Percentiles rank a stretch among this genome's conserved stretches.
Evolutionary conservation across 1,140 invertebrate species (phyloP).

Genomic region (Triops cancriformis): DNA sequence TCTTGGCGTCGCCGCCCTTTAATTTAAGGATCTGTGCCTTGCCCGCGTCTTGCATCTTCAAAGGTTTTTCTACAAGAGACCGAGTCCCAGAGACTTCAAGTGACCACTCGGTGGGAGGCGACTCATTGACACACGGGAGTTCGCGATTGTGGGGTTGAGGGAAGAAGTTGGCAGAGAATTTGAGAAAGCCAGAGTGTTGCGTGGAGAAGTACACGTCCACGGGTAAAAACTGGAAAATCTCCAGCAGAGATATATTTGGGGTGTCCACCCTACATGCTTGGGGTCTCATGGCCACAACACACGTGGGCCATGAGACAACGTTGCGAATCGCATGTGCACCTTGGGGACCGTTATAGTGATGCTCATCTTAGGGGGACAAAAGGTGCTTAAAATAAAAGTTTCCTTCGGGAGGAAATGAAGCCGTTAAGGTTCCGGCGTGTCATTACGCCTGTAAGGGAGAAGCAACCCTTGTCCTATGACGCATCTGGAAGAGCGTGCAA

Average conservation of each 20-base stretch:
- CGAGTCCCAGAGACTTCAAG: background rate
- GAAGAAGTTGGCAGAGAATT: background rate
- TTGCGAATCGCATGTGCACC: background rate
- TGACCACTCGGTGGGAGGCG: background rate
- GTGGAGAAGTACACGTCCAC: slow-evolving; percentile 1
- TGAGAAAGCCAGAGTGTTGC: background rate
- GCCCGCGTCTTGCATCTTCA: background rate
- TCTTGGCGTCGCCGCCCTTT: background rate
- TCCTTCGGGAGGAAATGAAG: background rate
- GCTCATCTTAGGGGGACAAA: background rate
- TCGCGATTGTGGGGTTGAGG: background rate
- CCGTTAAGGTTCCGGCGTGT: background rate
- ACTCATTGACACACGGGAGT: background rate
- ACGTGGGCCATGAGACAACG: background rate
- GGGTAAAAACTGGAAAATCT: background rate
- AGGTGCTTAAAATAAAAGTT: background rate
- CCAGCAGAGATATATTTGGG: background rate
- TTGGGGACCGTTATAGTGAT: background rate
- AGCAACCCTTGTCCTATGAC: background rate
- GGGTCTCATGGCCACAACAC: background rate
- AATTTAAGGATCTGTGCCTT: background rate
- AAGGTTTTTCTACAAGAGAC: background rate
- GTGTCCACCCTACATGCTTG: background rate
- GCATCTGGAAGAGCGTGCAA: too few relatives aligned
- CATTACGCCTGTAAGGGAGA: background rate